A percentile compares a stretch with the other conserved stretches of the same genome.
Conservation (phyloP, 2,797 vertebrate genomes). For the Macroramphosus scolopax region DNA sequence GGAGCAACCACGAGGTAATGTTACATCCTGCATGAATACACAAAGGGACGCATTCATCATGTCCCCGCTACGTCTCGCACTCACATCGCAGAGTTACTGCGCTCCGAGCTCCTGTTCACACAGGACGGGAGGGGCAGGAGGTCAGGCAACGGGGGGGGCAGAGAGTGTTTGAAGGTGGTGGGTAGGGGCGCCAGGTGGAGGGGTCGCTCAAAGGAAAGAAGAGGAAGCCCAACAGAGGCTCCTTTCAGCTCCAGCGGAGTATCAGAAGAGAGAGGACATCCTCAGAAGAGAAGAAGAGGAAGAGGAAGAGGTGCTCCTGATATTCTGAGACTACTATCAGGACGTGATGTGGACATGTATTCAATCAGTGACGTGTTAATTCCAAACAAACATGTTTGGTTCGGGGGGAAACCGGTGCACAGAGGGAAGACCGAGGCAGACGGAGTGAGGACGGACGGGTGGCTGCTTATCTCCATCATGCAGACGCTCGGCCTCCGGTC, state of each 20-base stretch:
- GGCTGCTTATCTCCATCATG: conserved; percentile 58
- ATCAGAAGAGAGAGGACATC: conserved; percentile 8
- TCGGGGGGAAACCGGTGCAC: no score
- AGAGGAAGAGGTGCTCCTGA: no score
- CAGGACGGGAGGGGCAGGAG: conserved; percentile 7
- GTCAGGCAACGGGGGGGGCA: conserved; percentile 20
- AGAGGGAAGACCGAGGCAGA: no score
- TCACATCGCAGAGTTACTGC: background rate
- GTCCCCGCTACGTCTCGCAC: conserved; percentile 15
- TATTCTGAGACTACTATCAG: no score
- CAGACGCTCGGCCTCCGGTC: conserved; percentile 56
- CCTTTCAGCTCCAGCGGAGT: conserved; percentile 35
- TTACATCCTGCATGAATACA: conserved; percentile 44
- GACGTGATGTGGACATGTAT: no score
- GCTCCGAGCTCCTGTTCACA: conserved; percentile 4
- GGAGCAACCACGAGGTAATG: conserved; percentile 37
- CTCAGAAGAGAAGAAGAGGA: no score
- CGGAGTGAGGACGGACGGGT: conserved; percentile 14
- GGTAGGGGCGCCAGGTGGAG: conserved; percentile 18
- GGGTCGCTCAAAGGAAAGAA: conserved; percentile 20
- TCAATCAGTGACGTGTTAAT: conserved; percentile 19
- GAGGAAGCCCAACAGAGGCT: conserved; percentile 23
- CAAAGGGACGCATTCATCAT: conserved; percentile 40
- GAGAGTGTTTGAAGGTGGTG: conserved; percentile 27
- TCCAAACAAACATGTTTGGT: conserved; percentile 8